Evolutionary conservation across 64 coral and sea anemone genomes (phyloP), one percentile per base, ranked within the genome.

Genomic region (Acropora tenuis): DNA sequence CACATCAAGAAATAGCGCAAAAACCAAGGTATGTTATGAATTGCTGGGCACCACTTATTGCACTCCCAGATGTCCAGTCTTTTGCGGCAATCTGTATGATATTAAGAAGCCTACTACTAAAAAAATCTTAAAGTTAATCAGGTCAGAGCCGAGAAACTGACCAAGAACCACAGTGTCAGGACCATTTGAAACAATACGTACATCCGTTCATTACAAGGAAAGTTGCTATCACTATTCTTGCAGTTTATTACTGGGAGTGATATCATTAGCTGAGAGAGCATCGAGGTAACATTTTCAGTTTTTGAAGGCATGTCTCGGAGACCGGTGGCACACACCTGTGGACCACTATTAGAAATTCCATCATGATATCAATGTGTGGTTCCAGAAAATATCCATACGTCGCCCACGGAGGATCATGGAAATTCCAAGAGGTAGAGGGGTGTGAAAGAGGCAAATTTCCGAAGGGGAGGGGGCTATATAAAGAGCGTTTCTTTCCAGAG

Each of bases 241-340:
- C 89, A 95, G 78, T 96, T 96, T 92, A 77, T 88, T 8, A 96
- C 94, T 67, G 94, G 94, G 58, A 92, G 94, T 74, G 92, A 86
- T 78, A 77, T 96, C 13, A 72, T 96, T 18, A 55, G 71, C 2
- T 79, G 88, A 58, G 47, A 73, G 48, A 69, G 75, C 48, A 96
- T 96, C 41, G 67, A 89, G 57, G 90, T 96, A 58, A 41, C 59
- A 69, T 96, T 96, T 75, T 86, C 86, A 30, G 78, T 74, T 69
- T 40, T 88, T 60, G 60, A 74, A 77, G 86, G 90, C 50, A 69
- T 84, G 88, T 20, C 71, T 48, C 89, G 78, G 48, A 87, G 86
- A 53, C 89, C 90, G 76, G 71, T 95, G 75, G 94, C 86, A 47
- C 94, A 96, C 50, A 92, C 86, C 90, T 72, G 47, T 92, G 86